These are phyloP conservation scores for Neoarius graeffei DNA, from an alignment of 2,113 vertebrate species.

Conservation along the genomic window DNA sequence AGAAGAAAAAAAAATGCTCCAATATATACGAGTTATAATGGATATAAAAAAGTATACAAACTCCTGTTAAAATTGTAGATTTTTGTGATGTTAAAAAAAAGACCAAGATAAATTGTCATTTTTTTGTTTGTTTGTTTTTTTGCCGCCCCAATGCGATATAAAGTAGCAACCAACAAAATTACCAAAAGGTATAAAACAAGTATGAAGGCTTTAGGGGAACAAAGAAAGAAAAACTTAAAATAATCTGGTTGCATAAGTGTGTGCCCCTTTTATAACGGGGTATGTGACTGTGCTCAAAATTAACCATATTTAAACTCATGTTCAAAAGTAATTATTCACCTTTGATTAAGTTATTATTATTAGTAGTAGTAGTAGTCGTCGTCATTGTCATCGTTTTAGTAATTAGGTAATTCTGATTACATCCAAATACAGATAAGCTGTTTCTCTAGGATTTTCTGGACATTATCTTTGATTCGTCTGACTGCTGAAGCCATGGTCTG, in stretches of 20 bases:
- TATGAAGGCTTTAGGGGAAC: background rate
- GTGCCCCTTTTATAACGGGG: background rate
- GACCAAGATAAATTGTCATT: background rate
- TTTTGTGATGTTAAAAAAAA: background rate
- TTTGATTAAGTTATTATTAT: too few relatives aligned
- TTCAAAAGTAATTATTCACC: background rate
- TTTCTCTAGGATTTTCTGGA: background rate
- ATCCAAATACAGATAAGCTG: background rate
- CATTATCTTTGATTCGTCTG: background rate
- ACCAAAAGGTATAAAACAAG: background rate
- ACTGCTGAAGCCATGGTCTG: background rate
- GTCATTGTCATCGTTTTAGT: too few relatives aligned
- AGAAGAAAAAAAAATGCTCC: background rate
- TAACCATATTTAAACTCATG: background rate
- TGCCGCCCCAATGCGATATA: background rate
- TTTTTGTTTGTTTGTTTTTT: background rate
- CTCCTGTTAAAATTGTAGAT: background rate
- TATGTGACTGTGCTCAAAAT: background rate
- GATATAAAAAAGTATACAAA: background rate
- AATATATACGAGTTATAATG: background rate
- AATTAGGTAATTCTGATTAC: background rate
- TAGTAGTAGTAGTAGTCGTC: too few relatives aligned
- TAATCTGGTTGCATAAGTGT: background rate
- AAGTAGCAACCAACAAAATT: background rate
- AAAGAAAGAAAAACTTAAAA: background rate